phyloP scores from a whole-genome alignment of 1,140 invertebrate genomes.

The Aphaenogaster rudis region DNA sequence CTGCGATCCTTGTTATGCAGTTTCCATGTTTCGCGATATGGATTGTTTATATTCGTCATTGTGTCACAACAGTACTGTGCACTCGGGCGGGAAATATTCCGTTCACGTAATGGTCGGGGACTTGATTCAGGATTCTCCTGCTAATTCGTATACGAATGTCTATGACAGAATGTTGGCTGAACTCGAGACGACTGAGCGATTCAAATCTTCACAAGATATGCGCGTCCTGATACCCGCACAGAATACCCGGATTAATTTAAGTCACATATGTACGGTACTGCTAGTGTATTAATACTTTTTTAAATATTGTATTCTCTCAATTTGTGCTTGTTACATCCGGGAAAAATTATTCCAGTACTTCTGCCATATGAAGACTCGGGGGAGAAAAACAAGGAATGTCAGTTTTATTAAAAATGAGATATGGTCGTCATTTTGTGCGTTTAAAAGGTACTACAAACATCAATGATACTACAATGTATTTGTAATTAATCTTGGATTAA shows the following conservation, averaged over 20 bases:
- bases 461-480: too few species aligned
- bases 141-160: constrained; percentile 26
- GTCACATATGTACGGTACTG: background rate
- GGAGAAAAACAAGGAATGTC: too few species aligned
- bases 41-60: constrained; percentile 55
- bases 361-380: too few species aligned
- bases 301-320: background rate
- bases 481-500: too few species aligned
- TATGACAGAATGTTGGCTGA: constrained; percentile 35
- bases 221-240: background rate
- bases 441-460: too few species aligned
- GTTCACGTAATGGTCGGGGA: constrained; percentile 29
- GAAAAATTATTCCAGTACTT: background rate
- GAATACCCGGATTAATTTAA: constrained; percentile 3
- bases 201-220: constrained; percentile 8
- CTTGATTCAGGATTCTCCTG: constrained; percentile 40
- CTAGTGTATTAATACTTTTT: background rate
- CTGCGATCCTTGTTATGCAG: background rate
- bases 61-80: constrained; percentile 21
- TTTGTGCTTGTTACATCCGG: background rate
- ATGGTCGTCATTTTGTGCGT: too few species aligned
- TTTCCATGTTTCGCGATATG: constrained; percentile 16
- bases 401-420: too few species aligned
- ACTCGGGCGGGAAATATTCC: constrained; percentile 26
- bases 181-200: constrained; percentile 8